phyloP scores from a whole-genome alignment of 2,888 invertebrate genomes.

The Hypsopygia costalis region DNA sequence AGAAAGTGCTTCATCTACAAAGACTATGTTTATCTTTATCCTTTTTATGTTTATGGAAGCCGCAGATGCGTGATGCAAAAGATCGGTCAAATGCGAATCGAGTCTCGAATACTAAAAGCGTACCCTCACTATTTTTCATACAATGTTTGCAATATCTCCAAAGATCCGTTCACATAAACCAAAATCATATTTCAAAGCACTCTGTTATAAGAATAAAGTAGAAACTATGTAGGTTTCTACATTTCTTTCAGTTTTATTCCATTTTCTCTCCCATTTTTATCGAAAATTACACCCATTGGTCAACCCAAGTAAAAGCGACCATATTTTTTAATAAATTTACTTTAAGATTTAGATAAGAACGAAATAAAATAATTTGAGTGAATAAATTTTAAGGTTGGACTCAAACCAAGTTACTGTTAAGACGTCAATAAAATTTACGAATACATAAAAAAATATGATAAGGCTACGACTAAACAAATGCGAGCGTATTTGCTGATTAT shows the following conservation, averaged over 20 bases:
- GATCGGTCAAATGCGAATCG: slow-evolving; percentile 14
- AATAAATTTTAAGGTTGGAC: background rate
- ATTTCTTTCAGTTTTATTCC: no score
- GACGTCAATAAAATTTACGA: background rate
- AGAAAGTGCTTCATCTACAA: slow-evolving; percentile 13
- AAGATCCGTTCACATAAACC: background rate
- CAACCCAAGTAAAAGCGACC: no score
- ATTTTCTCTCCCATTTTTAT: no score
- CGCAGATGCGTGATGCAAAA: slow-evolving; percentile 5
- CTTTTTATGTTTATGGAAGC: slow-evolving; percentile 13
- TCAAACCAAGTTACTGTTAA: background rate
- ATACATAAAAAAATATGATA: background rate
- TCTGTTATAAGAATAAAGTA: no score
- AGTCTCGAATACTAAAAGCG: slow-evolving; percentile 15
- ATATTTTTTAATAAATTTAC: no score
- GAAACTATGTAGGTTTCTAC: no score
- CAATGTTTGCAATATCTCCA: background rate
- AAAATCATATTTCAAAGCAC: background rate
- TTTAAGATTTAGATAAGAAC: no score
- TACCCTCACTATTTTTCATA: slow-evolving; percentile 7
- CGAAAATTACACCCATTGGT: no score
- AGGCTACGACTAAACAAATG: background rate
- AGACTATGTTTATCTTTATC: slow-evolving; percentile 6
- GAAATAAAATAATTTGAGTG: background rate
- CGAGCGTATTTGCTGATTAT: background rate